phyloP scores from a whole-genome alignment of 2,888 invertebrate species.

The Ochropleura leucogaster region DNA sequence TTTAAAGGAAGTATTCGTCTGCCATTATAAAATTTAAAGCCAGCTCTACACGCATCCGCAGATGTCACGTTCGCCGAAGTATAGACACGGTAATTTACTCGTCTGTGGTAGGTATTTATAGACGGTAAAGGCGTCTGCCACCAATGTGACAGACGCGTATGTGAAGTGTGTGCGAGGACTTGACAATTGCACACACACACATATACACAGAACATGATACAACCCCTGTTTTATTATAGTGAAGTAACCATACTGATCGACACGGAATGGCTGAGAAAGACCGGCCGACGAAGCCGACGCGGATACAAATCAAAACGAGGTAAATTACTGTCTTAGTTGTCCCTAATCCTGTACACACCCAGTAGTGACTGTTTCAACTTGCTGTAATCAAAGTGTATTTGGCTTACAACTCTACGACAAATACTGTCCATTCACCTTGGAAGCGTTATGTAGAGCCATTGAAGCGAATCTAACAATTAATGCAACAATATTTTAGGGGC shows the following conservation, averaged over 20 bases:
- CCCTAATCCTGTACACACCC: neutral
- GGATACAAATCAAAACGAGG: neutral
- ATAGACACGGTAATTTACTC: too few relatives aligned
- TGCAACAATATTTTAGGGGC: slow-evolving; percentile 46
- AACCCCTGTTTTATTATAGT: neutral
- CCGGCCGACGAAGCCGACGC: neutral
- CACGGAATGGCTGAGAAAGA: too few relatives aligned
- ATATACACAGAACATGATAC: neutral
- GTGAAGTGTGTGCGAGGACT: neutral
- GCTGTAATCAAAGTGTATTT: slow-evolving; percentile 53
- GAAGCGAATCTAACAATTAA: slow-evolving; percentile 61
- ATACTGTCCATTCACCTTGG: slow-evolving; percentile 79
- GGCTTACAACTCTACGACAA: slow-evolving; percentile 53
- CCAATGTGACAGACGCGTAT: too few relatives aligned
- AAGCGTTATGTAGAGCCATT: slow-evolving; percentile 79
- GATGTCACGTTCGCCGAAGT: too few relatives aligned
- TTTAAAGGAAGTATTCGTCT: too few relatives aligned
- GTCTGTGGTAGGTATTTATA: too few relatives aligned
- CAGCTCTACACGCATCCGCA: too few relatives aligned
- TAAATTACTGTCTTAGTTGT: neutral
- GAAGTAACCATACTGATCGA: too few relatives aligned
- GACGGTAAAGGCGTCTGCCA: too few relatives aligned
- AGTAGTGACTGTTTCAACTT: neutral
- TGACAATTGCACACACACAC: neutral
- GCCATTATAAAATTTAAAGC: too few relatives aligned